Conservation (phyloP, 2,888 invertebrate species). For the Bellardia bayeri region DNA sequence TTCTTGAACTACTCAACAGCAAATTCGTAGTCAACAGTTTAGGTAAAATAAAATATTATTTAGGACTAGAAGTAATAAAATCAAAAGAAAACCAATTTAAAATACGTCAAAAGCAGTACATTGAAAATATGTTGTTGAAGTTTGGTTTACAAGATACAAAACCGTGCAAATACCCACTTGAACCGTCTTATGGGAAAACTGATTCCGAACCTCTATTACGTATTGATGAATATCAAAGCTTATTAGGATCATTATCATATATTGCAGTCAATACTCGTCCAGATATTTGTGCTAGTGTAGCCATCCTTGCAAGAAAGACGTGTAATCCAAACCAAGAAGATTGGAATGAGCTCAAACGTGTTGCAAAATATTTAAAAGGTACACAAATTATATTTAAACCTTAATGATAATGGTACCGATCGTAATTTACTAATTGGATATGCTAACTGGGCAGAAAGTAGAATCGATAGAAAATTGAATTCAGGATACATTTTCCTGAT, state of each 20-base stretch:
- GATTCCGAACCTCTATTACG: no score
- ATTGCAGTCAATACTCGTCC: slow-evolving; percentile 34
- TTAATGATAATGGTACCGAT: no score
- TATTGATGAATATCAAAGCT: slow-evolving; percentile 48
- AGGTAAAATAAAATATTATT: slow-evolving; percentile 18
- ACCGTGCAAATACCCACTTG: slow-evolving; percentile 16
- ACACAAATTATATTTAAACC: no score
- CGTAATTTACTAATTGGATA: no score
- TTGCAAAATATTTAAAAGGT: no score
- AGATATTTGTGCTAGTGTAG: slow-evolving; percentile 36
- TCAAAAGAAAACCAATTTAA: not conserved
- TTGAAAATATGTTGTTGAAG: slow-evolving; percentile 15
- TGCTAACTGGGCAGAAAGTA: no score
- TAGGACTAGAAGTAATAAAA: slow-evolving; percentile 21
- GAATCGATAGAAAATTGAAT: no score
- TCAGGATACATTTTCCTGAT: no score
- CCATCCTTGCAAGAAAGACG: no score
- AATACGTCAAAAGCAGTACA: slow-evolving; percentile 35
- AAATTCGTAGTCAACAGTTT: slow-evolving; percentile 35
- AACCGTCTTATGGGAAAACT: slow-evolving; percentile 11
- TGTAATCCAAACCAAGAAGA: no score
- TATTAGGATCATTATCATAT: no score
- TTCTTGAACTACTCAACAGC: not conserved
- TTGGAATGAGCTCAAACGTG: no score
- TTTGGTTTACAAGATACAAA: slow-evolving; percentile 39